Percentiles rank a stretch among this genome's conserved stretches.
phyloP scores from a whole-genome alignment of 2,888 invertebrate species.

The Spatulosminthurus flaviceps region DNA sequence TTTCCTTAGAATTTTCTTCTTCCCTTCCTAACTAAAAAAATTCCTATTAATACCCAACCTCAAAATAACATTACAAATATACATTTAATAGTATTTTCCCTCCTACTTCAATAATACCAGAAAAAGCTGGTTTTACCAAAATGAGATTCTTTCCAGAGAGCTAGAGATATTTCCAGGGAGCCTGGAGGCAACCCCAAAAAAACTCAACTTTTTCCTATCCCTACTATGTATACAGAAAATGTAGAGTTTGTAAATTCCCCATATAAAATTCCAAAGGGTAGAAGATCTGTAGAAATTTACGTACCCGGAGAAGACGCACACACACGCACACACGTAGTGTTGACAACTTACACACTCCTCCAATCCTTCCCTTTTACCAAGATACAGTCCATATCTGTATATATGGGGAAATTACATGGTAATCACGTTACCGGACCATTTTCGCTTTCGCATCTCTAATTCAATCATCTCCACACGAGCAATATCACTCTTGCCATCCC shows the following conservation, averaged over 20 bases:
- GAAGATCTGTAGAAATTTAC: no score
- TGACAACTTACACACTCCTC: slow-evolving; percentile 4
- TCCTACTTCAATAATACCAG: slow-evolving; percentile 6
- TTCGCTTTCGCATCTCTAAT: slow-evolving; percentile 63
- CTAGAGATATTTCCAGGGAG: slow-evolving; percentile 37
- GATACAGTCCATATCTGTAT: neutral
- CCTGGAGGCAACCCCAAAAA: slow-evolving; percentile 30
- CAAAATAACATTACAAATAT: neutral
- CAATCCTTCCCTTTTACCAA: neutral
- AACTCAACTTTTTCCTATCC: neutral
- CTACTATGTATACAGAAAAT: no score
- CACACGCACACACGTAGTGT: neutral
- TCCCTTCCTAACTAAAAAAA: no score
- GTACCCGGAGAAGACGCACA: no score
- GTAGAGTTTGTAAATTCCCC: no score
- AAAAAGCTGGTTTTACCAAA: slow-evolving; percentile 32
- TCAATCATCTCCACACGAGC: slow-evolving; percentile 61
- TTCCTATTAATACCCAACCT: neutral
- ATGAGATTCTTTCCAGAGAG: slow-evolving; percentile 43
- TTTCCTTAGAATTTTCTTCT: no score
- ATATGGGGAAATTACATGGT: slow-evolving; percentile 62
- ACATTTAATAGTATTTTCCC: neutral
- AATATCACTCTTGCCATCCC: slow-evolving; percentile 39
- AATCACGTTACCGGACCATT: slow-evolving; percentile 64
- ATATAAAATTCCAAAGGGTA: no score